A percentile compares a stretch with the other conserved stretches of the same genome.
phyloP scores from a whole-genome alignment of 2,113 vertebrate species.

The Silurus asotus region DNA sequence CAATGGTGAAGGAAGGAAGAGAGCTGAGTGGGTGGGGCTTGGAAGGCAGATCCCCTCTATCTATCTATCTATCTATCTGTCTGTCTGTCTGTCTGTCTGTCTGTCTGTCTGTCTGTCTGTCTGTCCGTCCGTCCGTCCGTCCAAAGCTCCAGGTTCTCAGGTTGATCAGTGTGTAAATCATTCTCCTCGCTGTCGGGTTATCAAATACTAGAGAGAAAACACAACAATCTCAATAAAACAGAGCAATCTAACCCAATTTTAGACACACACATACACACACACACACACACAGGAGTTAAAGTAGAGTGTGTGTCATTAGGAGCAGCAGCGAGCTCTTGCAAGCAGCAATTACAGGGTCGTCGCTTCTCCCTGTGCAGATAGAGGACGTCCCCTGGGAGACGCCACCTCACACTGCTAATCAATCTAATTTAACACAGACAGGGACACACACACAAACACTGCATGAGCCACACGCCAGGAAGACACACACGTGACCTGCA shows the following conservation, averaged over 20 bases:
- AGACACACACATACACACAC: background rate
- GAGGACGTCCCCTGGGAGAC: conserved; percentile 68
- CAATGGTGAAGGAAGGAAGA: background rate
- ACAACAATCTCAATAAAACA: background rate
- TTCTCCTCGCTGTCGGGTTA: background rate
- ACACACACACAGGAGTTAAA: conserved; percentile 68
- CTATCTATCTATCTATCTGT: background rate
- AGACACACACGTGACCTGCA: conserved; percentile 71
- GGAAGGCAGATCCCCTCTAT: background rate
- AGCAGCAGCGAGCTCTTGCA: conserved; percentile 65
- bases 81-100: background rate
- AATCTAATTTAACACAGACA: conserved; percentile 77
- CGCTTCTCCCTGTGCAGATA: conserved; percentile 57
- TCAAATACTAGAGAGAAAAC: background rate
- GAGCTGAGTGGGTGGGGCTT: background rate
- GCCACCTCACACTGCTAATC: conserved; percentile 73
- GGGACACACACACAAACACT: conserved; percentile 67
- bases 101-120: background rate
- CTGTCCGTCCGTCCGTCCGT: background rate
- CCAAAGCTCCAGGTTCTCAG: background rate
- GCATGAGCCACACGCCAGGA: conserved; percentile 50
- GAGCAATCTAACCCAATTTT: background rate
- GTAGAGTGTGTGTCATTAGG: conserved; percentile 73
- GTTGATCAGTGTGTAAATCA: background rate
- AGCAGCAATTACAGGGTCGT: conserved; percentile 70